Conservation (phyloP, 2,888 invertebrate genomes). For the Brassicogethes aeneus region DNA sequence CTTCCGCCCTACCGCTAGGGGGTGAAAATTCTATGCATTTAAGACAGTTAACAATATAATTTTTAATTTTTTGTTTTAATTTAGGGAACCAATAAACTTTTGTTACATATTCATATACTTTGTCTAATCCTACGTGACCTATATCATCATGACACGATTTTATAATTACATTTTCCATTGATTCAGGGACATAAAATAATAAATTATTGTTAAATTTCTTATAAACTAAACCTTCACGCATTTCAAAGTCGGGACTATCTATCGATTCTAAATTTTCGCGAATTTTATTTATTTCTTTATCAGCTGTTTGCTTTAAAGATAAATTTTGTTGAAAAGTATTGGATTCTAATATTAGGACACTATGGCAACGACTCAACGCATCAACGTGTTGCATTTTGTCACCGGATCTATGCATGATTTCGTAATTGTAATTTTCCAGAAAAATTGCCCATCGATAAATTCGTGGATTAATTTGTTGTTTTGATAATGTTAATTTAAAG, state of each 20-base stretch:
- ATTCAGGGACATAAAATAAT: constrained; percentile 1
- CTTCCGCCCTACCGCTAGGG: too few relatives aligned
- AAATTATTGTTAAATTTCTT: background rate
- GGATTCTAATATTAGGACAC: too few relatives aligned
- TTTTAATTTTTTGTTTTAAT: too few relatives aligned
- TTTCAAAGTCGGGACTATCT: background rate
- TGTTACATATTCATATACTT: too few relatives aligned
- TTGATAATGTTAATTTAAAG: background rate
- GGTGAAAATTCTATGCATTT: too few relatives aligned
- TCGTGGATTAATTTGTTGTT: background rate
- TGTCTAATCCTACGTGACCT: too few relatives aligned
- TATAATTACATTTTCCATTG: too few relatives aligned
- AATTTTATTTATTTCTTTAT: too few relatives aligned
- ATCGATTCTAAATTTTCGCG: background rate
- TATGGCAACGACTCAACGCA: constrained; percentile 3
- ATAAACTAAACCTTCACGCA: background rate
- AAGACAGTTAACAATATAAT: too few relatives aligned
- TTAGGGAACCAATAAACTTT: too few relatives aligned
- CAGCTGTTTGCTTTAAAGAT: constrained; percentile 1
- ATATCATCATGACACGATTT: too few relatives aligned
- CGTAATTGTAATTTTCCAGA: background rate
- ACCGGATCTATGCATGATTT: background rate
- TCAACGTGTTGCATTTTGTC: constrained; percentile 1
- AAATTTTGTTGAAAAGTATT: background rate
- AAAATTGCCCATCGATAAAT: background rate